Conservation (phyloP, 1,140 invertebrate genomes). For the Scaptodrosophila lebanonensis region DNA sequence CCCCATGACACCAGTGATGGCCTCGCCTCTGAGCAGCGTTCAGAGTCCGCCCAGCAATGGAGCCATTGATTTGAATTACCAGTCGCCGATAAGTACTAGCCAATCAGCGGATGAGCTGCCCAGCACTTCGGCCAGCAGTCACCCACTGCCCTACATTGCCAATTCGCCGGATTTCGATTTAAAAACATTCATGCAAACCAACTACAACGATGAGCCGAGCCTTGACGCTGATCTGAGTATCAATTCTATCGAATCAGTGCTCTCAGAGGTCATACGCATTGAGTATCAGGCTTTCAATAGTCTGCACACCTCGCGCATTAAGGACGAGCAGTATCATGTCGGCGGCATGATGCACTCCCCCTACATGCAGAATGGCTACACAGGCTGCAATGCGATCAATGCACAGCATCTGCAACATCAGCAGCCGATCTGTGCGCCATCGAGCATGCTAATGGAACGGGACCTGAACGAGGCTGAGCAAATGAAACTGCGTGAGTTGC, state of each 20-base stretch:
- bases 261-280: slow-evolving; percentile 89
- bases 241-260: slow-evolving; percentile 87
- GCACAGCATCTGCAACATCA: slow-evolving; percentile 45
- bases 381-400: slow-evolving; percentile 13
- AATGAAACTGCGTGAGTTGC: slow-evolving; percentile 89
- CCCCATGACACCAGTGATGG: slow-evolving; percentile 8
- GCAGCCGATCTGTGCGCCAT: slow-evolving; percentile 54
- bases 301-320: slow-evolving; percentile 68
- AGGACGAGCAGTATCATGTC: slow-evolving; percentile 51
- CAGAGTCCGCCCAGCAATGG: slow-evolving; percentile 28
- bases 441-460: slow-evolving; percentile 78
- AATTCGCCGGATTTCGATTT: slow-evolving; percentile 58
- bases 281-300: slow-evolving; percentile 82
- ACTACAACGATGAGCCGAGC: slow-evolving; percentile 49
- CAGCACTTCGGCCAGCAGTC: slow-evolving; percentile 52
- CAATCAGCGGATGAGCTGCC: slow-evolving; percentile 43
- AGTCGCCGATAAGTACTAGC: slow-evolving; percentile 35
- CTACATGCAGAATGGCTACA: slow-evolving; percentile 16
- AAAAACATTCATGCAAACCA: slow-evolving; percentile 51
- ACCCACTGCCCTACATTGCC: slow-evolving; percentile 39
- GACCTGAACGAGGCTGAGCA: slow-evolving; percentile 89
- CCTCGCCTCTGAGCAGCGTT: slow-evolving; percentile 32
- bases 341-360: slow-evolving; percentile 28
- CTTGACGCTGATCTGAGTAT: slow-evolving; percentile 52
- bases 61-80: slow-evolving; percentile 53